A percentile compares a stretch with the other conserved stretches of the same genome.
These are phyloP conservation scores for Phrynocephalus vlangalii DNA, from an alignment of 2,797 vertebrate genomes.

Conservation along the genomic window DNA sequence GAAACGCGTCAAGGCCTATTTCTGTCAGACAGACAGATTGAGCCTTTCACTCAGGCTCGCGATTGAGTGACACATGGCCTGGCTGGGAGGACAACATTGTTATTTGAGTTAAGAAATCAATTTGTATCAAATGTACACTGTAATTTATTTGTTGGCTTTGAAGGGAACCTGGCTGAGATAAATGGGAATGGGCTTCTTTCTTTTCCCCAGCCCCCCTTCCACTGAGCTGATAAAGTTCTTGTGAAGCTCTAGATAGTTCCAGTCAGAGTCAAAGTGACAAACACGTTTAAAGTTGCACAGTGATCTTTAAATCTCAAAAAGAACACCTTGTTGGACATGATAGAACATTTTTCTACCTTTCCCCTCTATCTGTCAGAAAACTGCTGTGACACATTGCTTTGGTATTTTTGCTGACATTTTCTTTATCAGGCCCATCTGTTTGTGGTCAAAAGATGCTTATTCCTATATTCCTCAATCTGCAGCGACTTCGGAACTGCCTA, in stretches of 20 bases:
- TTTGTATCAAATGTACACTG: constrained; percentile 99
- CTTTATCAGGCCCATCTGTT: constrained; percentile 97
- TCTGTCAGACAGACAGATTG: constrained; percentile 99
- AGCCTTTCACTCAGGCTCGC: constrained; percentile 96
- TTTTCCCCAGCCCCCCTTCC: constrained; percentile 65
- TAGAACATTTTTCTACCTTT: constrained; percentile 99
- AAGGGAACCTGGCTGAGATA: constrained; percentile 99
- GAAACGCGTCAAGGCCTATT: constrained; percentile 91
- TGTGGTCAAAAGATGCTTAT: constrained; percentile 89
- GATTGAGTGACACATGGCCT: constrained; percentile 99
- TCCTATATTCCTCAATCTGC: constrained; percentile 80
- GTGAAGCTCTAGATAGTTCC: constrained; percentile 98
- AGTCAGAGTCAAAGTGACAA: constrained; percentile 98
- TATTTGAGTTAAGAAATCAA: constrained; percentile 99
- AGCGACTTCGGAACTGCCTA: constrained; percentile 77
- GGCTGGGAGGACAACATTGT: constrained; percentile 99
- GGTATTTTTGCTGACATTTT: constrained; percentile 99
- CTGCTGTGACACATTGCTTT: constrained; percentile 93
- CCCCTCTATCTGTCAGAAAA: constrained; percentile 94
- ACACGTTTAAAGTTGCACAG: constrained; percentile 99
- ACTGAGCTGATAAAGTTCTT: constrained; percentile 98
- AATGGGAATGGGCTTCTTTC: constrained; percentile 93
- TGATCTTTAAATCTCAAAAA: constrained; percentile 99
- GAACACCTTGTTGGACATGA: constrained; percentile 99
- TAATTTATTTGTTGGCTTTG: constrained; percentile 99